Base-by-base conservation (phyloP, 1,140 invertebrate species). In the Aphidius ervi region DNA sequence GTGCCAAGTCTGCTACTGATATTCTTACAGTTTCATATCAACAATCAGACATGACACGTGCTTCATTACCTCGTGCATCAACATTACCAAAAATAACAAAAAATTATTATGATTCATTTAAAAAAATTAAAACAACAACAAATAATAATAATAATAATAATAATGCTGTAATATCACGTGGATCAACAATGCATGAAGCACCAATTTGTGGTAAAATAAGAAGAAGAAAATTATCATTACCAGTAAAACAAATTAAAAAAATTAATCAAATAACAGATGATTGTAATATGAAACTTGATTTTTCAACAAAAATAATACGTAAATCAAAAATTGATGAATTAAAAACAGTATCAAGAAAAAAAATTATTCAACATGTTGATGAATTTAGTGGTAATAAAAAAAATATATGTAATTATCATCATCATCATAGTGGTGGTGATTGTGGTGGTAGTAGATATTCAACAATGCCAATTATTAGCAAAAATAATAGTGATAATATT, bases 171-270 rank as follows among this genome's bases (percentile, higher is more conserved):
- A 61, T 65, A 1, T 62, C 59, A 9, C 69, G 63, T 49, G 67
- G 74, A 23, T 61, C 56, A 0, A 57, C 67, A 0, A 73, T 65
- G 5, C 68, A 71, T 39, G 76, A 79, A 16, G 73, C 72, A 0
- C 73, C 76, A 1, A 68, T 80, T 39, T 78, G 78, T 45, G 78
- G 77, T 0, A 70, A 66, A 20, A 80, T 80, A n/a, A 68, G 76
- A 37, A 64, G 76, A 3, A 65, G 75, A 40, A 77, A 77, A 56
- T 66, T 68, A 1, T 78, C 78, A 0, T 58, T 77, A 37, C 71
- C 70, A 5, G 49, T 56, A 4, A 63, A 46, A 55, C 20, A 37
- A 40, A 41, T 20, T 5, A 45, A 23, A 9, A 45, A 55, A 23
- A 46, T 47, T 40, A 41, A 10, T 6, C 9, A 20, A 7, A 50